Base-by-base conservation (phyloP, 2,113 vertebrate species). In the Microtus richardsoni region DNA sequence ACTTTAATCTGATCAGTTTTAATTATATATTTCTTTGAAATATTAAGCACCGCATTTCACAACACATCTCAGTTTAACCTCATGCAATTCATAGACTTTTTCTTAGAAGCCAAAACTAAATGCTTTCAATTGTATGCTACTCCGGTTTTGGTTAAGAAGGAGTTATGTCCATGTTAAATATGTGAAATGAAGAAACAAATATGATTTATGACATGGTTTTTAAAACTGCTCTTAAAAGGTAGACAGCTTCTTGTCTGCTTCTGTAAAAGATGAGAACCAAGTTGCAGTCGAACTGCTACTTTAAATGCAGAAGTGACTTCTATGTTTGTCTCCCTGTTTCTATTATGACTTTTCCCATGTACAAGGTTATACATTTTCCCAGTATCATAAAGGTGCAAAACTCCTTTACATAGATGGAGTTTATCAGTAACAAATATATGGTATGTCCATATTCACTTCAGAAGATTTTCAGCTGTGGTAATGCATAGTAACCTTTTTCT, bases 341-440 rank as follows among this genome's bases (percentile, higher is more conserved):
- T 85, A 73, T 83, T 80, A 12, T 74, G 64, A 54, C 13, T 41
- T 95, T 95, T 75, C 10, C 17, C 52, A 87, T 79, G 30, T 88
- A 39, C 47, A 97, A 95, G 73, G 93, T 54, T 93, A 24, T 17
- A 91, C 88, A 97, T 91, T 97, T 0, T 16, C 80, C 84, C 85
- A 93, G 95, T 80, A 85, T 93, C 97, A 86, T 12, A 0, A 68
- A 85, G 73, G 91, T 97, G 97, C 96, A 98, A 95, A 98, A 97
- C 97, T 92, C 96, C 79, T 95, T 0, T 96, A 73, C 91, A 91
- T 47, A 91, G 71, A 44, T 89, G 88, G 47, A 97, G 94, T 97
- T 97, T 91, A 95, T 94, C 97, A 95, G 95, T 87, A 44, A 16
- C 30, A 98, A 96, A 97, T 98, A 98, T 97, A 97, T 97, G 58